Percentiles rank a stretch among this genome's conserved stretches.
These are phyloP conservation scores for Eupleurogrammus muticus DNA, from an alignment of 2,797 vertebrate genomes.

Conservation along the genomic window DNA sequence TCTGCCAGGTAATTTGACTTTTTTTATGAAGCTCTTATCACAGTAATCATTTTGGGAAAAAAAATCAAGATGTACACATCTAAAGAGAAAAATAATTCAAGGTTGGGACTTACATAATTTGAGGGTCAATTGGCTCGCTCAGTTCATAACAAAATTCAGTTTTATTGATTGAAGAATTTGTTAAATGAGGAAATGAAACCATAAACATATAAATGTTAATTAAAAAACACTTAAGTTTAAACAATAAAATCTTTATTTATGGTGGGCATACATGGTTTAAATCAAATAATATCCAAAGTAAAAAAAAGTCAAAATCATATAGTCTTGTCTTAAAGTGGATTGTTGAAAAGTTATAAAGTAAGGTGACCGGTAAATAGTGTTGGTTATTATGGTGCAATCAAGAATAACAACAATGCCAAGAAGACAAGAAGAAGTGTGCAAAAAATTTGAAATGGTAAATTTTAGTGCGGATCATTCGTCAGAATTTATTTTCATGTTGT, in stretches of 20 bases:
- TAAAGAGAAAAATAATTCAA: too few relatives aligned
- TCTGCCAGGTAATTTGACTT: too few relatives aligned
- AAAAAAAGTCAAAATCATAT: background rate
- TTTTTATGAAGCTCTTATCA: too few relatives aligned
- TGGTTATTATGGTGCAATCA: slow-evolving; percentile 3
- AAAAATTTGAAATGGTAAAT: background rate
- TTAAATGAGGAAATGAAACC: background rate
- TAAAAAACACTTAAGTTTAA: background rate
- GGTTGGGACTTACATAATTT: too few relatives aligned
- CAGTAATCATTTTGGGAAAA: too few relatives aligned
- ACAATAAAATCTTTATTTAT: background rate
- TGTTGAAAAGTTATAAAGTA: background rate
- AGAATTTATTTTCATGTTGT: background rate
- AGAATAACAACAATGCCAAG: background rate
- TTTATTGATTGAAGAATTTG: background rate
- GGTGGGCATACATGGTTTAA: background rate
- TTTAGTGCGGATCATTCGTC: background rate
- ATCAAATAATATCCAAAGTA: background rate
- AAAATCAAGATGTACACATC: too few relatives aligned
- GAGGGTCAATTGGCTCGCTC: too few relatives aligned
- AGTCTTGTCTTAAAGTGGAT: background rate
- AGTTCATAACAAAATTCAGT: background rate
- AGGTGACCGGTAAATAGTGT: background rate
- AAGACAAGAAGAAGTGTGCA: background rate
- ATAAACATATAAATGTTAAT: background rate